A percentile compares a stretch with the other conserved stretches of the same genome.
Evolutionary conservation across 2,113 vertebrate species (phyloP).

Genomic region (Spheniscus mendiculus): DNA sequence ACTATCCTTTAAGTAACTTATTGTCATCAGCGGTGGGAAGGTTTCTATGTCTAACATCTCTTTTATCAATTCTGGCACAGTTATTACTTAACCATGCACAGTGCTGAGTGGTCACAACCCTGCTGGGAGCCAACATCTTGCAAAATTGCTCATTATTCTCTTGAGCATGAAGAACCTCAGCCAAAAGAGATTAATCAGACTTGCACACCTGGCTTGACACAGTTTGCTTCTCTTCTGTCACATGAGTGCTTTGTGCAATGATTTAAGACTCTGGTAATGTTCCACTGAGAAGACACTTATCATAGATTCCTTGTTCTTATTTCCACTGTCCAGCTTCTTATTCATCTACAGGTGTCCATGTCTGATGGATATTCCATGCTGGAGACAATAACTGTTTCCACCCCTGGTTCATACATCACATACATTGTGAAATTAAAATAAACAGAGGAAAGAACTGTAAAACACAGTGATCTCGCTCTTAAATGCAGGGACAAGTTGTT

Average conservation of each 20-base stretch:
- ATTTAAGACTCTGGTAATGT: neutral
- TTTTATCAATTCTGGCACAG: neutral
- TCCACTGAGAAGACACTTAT: neutral
- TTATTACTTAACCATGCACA: neutral
- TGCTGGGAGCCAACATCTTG: neutral
- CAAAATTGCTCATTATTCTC: conserved; percentile 31
- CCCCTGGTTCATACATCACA: neutral
- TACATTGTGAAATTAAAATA: neutral
- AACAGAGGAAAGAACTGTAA: neutral
- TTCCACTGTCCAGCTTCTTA: neutral
- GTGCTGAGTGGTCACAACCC: neutral
- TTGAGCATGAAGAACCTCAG: conserved; percentile 1
- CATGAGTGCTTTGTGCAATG: neutral
- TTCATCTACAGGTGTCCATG: neutral
- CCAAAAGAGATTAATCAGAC: conserved; percentile 22
- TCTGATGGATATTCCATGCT: neutral
- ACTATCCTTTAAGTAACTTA: neutral
- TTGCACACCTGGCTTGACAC: conserved; percentile 11
- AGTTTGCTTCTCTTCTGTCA: neutral
- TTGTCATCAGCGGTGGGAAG: neutral
- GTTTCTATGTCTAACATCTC: neutral
- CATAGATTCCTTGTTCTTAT: neutral
- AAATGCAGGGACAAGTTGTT: neutral
- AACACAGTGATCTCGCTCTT: neutral
- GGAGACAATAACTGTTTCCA: neutral